Evolutionary conservation across 37 sponge, comb jelly and placozoan species (phyloP).

Genomic region (Amphimedon queenslandica): DNA sequence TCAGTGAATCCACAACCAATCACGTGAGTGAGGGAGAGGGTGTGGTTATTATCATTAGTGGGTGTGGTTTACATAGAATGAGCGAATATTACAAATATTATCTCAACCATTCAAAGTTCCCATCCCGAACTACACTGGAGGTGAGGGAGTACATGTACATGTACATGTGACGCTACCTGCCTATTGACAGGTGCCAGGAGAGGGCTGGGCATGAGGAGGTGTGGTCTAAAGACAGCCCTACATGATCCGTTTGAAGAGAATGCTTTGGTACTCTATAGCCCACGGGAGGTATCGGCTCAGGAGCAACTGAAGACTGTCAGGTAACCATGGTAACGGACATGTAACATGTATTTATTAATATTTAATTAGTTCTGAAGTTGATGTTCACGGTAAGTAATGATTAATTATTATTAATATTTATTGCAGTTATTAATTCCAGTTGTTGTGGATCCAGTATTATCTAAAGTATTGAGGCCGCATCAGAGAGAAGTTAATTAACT

Average conservation of each 20-base stretch:
- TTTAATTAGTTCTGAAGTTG: constrained; percentile 26
- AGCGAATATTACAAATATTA: constrained; percentile 55
- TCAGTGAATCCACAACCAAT: background rate
- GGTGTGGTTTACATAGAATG: constrained; percentile 51
- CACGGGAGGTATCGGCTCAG: constrained; percentile 79
- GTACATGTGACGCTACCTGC: too few species aligned
- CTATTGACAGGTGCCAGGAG: constrained; percentile 18
- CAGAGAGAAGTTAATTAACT: constrained; percentile 89
- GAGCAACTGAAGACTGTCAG: constrained; percentile 49
- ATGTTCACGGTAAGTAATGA: constrained; percentile 53
- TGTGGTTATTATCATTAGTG: background rate
- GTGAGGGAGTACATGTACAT: background rate
- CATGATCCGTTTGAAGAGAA: constrained; percentile 91
- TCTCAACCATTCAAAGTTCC: constrained; percentile 93
- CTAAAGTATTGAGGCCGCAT: constrained; percentile 86
- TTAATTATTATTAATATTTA: background rate
- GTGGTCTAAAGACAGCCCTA: constrained; percentile 56
- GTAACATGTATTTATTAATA: background rate
- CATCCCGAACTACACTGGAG: constrained; percentile 67
- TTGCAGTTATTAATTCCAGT: constrained; percentile 38
- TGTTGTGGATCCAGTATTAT: constrained; percentile 89
- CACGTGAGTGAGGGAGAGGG: background rate
- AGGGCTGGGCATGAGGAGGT: constrained; percentile 77
- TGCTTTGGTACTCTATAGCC: constrained; percentile 85
- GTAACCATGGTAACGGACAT: constrained; percentile 23